Base-by-base conservation (phyloP, 2,113 vertebrate genomes). In the Mugil cephalus region DNA sequence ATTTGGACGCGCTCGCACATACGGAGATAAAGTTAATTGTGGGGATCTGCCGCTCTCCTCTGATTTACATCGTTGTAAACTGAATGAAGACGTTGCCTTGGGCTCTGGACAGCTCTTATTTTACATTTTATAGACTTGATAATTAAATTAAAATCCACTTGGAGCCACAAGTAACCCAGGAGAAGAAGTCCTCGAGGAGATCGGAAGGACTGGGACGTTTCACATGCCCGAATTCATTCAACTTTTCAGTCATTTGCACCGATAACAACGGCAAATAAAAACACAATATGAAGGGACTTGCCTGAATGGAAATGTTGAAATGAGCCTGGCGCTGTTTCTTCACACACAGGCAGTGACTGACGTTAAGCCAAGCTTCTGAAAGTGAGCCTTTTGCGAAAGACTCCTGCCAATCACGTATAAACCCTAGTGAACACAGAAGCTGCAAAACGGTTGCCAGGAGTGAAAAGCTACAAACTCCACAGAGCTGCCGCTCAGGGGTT, bases 331-430 rank as follows among this genome's bases (percentile, higher is more conserved):
- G 45, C 24, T 24, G n/a, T 9, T 65, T 52, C n/a, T 19, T 11
- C 24, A 52, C 69, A 61, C 52, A 58, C 55, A 34, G 14, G 24
- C 38, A 47, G 15, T 7, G 1, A 15, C 11, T 47, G 24, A 30
- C 24, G 24, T 56, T 43, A 65, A 61, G 69, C 19, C 52, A 70
- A 74, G 69, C 46, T 80, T 45, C 58, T 58, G 54, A 74, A 68
- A 62, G 69, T 69, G 72, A 40, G 10, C 30, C n/a, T 24, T 55
- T 8, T 6, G 34, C 60, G 10, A 19, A 12, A 34, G 52, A 53
- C 65, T 46, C 40, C 45, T 14, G 54, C 72, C 63, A 64, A 74
- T 83, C 79, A 83, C 38, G 56, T 1, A 1, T 17, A 38, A 54
- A 40, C 34, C 73, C 4, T n/a, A 7, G 46, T 3, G 43, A 61